phyloP scores from a whole-genome alignment of 2,797 vertebrate genomes.

The Glossophaga mutica region DNA sequence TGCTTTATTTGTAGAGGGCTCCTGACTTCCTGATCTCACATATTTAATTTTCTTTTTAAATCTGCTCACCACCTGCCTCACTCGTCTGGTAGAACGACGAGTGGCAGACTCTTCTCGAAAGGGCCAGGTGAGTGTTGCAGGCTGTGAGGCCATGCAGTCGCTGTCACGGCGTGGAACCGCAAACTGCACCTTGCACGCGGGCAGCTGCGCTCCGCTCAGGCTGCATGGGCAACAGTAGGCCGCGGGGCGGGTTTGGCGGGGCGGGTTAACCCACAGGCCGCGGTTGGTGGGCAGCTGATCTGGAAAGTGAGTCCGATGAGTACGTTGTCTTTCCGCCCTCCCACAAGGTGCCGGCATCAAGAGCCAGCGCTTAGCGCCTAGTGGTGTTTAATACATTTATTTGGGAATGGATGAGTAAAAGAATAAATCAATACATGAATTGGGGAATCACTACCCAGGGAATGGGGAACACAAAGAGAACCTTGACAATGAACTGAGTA shows the following conservation, averaged over 20 bases:
- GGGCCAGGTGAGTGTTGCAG: neutral
- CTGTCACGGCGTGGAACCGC: too few relatives aligned
- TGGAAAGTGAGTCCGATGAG: neutral
- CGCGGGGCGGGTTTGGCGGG: too few relatives aligned
- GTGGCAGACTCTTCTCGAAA: neutral
- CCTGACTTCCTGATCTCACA: neutral
- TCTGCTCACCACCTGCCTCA: neutral
- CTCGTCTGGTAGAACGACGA: neutral
- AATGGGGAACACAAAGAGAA: neutral
- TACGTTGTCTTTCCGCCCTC: neutral
- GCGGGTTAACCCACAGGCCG: neutral
- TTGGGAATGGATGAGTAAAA: neutral
- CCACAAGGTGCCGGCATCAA: neutral
- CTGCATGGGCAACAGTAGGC: neutral
- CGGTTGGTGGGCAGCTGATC: neutral
- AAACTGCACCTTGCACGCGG: too few relatives aligned
- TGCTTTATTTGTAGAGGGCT: neutral
- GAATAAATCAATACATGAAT: neutral
- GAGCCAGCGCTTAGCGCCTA: neutral
- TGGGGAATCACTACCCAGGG: neutral
- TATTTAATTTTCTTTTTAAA: neutral
- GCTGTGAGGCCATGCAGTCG: neutral
- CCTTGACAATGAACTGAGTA: neutral
- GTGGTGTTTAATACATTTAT: neutral
- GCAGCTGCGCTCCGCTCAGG: neutral